phyloP scores from a whole-genome alignment of 2,113 vertebrate species.

The Ptilorrhoa leucosticta region DNA sequence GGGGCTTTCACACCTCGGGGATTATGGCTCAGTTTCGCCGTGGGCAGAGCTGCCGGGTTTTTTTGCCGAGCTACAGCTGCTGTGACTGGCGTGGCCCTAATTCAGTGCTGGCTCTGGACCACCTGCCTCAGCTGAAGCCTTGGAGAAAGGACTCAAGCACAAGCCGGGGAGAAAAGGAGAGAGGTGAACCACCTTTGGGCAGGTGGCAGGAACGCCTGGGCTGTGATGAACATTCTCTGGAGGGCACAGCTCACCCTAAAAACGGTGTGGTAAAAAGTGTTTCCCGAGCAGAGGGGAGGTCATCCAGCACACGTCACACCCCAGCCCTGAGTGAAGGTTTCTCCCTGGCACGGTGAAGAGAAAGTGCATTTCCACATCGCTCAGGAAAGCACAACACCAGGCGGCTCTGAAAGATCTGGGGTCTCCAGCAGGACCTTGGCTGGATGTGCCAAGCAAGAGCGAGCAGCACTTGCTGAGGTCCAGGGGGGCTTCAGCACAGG shows the following conservation, averaged over 20 bases:
- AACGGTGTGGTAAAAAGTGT: background rate
- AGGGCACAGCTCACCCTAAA: background rate
- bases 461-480: background rate
- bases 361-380: background rate
- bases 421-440: background rate
- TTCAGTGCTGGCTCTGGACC: background rate
- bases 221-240: background rate
- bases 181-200: background rate
- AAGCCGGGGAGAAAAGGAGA: background rate
- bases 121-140: background rate
- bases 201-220: background rate
- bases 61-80: background rate
- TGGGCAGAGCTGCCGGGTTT: background rate
- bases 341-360: background rate
- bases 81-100: background rate
- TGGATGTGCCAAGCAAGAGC: background rate
- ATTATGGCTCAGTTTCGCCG: background rate
- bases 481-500: rapidly evolving
- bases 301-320: background rate
- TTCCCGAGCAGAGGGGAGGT: background rate
- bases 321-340: background rate
- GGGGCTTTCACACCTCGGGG: background rate
- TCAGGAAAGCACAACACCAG: background rate
- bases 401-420: background rate
- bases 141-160: background rate